phyloP scores from a whole-genome alignment of 2,888 invertebrate species.

The Caenorhabditis japonica region DNA sequence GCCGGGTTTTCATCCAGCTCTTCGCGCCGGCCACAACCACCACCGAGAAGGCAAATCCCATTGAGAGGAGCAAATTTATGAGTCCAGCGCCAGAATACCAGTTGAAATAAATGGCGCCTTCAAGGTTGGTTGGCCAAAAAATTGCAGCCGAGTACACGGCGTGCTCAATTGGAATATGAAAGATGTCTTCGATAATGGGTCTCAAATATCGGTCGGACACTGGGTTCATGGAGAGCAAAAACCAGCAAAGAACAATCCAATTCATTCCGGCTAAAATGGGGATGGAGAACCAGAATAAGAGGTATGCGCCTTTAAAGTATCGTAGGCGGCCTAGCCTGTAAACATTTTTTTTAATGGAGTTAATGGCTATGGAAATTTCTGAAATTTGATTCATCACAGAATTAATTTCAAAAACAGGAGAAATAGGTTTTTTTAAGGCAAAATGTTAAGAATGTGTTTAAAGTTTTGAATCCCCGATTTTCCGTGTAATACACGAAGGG shows the following conservation, averaged over 20 bases:
- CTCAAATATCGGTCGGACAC: not conserved
- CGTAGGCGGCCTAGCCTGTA: conserved; percentile 22
- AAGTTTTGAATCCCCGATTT: too few species aligned
- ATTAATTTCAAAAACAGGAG: too few species aligned
- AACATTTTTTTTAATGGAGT: not conserved
- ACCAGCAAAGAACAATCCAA: not conserved
- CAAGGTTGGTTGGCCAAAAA: not conserved
- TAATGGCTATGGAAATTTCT: too few species aligned
- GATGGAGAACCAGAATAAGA: conserved; percentile 8
- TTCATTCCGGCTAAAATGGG: not conserved
- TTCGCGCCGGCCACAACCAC: conserved; percentile 2
- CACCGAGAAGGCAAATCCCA: not conserved
- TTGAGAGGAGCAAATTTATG: not conserved
- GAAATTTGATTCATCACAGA: too few species aligned
- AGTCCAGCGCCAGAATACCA: not conserved
- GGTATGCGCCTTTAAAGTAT: conserved; percentile 4
- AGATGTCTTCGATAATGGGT: not conserved
- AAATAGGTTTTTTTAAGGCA: too few species aligned
- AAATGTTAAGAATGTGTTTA: too few species aligned
- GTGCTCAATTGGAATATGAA: not conserved
- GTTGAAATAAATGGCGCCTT: not conserved
- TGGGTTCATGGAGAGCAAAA: not conserved
- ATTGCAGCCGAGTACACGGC: not conserved
- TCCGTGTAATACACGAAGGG: not conserved
- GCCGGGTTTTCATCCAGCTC: conserved; percentile 1